A percentile compares a stretch with the other conserved stretches of the same genome.
phyloP scores from a whole-genome alignment of 2,797 vertebrate genomes.

The Momotus momota region DNA sequence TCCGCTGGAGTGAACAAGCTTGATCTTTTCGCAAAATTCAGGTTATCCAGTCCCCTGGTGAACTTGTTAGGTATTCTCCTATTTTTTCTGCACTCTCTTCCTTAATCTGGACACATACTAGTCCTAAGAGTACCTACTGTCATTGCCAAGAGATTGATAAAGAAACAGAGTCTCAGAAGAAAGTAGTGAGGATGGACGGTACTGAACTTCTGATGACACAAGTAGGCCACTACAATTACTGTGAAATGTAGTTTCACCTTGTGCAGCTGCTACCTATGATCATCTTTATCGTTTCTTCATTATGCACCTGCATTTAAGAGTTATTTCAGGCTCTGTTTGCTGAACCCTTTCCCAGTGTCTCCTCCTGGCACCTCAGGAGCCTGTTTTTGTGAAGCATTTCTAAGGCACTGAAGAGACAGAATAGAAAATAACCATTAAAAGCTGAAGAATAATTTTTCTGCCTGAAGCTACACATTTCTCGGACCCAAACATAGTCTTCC shows the following conservation, averaged over 20 bases:
- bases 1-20: neutral
- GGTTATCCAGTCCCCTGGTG: neutral
- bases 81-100: neutral
- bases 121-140: neutral
- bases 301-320: conserved; percentile 59
- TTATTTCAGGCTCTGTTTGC: conserved; percentile 54
- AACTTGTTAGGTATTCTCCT: neutral
- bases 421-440: neutral
- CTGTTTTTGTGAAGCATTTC: conserved; percentile 43
- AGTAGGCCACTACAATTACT: conserved; percentile 10
- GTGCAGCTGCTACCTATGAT: conserved; percentile 47
- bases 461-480: neutral
- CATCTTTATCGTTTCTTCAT: conserved; percentile 39
- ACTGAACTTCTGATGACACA: neutral
- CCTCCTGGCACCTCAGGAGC: conserved; percentile 55
- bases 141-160: neutral
- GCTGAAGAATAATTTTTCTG: neutral
- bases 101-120: neutral
- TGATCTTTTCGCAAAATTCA: neutral
- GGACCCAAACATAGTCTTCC: neutral
- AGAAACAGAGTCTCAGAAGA: neutral
- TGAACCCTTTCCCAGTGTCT: conserved; percentile 43
- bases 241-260: neutral
- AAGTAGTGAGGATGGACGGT: neutral
- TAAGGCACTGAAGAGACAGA: conserved; percentile 26